Percentiles rank a stretch among this genome's conserved stretches.
These are phyloP conservation scores for Centrocercus urophasianus DNA, from an alignment of 2,113 vertebrate genomes.

Conservation along the genomic window DNA sequence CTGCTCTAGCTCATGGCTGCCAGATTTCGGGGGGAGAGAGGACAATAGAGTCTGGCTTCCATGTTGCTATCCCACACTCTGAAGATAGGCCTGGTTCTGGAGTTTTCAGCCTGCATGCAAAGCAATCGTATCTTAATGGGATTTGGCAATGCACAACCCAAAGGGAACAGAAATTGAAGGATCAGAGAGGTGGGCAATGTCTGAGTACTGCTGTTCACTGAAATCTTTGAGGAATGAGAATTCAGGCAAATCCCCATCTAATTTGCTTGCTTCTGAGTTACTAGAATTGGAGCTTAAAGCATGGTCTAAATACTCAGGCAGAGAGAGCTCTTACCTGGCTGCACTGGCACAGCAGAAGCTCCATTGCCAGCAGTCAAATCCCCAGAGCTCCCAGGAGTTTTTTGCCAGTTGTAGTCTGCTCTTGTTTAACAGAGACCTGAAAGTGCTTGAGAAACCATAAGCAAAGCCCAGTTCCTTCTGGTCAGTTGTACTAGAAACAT, in stretches of 20 bases:
- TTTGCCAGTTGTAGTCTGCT: background rate
- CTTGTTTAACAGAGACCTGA: background rate
- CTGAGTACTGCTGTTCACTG: background rate
- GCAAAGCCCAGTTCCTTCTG: conserved; percentile 22
- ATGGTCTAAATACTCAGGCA: fast-evolving
- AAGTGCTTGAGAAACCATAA: background rate
- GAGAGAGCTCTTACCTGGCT: background rate
- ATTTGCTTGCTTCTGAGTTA: background rate
- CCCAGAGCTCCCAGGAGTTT: background rate
- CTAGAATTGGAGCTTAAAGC: background rate
- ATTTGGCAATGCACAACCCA: fast-evolving
- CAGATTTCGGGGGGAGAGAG: background rate
- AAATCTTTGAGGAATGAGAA: background rate
- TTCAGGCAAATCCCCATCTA: background rate
- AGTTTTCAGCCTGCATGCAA: background rate
- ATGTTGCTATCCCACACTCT: background rate
- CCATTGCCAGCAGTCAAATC: background rate
- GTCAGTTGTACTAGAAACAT: background rate
- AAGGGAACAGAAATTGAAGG: background rate
- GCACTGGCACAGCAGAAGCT: background rate
- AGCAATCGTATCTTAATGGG: background rate
- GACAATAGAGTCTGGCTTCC: fast-evolving
- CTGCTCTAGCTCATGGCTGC: background rate
- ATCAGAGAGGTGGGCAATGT: background rate
- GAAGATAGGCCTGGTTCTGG: background rate